phyloP scores from a whole-genome alignment of 2,113 vertebrate species.

The Trematocara marginatum region DNA sequence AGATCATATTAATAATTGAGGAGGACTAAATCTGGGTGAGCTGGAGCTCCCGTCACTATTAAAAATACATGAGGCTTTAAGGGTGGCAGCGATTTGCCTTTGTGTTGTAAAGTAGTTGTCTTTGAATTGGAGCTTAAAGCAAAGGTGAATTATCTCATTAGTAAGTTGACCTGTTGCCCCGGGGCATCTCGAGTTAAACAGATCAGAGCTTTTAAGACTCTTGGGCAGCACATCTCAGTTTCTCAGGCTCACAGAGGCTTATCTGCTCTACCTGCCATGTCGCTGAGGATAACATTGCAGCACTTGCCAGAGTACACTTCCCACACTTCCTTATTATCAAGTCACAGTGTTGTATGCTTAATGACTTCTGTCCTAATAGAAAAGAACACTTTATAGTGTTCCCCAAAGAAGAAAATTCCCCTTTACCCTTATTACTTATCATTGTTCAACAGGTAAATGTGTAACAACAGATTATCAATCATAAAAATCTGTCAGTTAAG shows the following conservation, averaged over 20 bases:
- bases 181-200: conserved; percentile 27
- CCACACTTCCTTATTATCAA: not conserved
- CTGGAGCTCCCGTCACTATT: not conserved
- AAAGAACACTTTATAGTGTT: not conserved
- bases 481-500: not conserved
- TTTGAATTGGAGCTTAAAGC: conserved; percentile 14
- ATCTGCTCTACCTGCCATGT: conserved; percentile 6
- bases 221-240: conserved; percentile 13
- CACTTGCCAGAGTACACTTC: not conserved
- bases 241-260: conserved; percentile 5
- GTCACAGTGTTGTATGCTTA: not conserved
- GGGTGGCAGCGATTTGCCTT: not conserved
- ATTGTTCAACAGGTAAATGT: not conserved
- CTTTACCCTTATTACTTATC: not conserved
- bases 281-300: not conserved
- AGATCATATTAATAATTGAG: conserved; percentile 44
- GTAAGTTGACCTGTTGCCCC: conserved; percentile 14
- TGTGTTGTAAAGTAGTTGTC: not conserved
- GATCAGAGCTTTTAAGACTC: conserved; percentile 31
- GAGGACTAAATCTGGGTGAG: conserved; percentile 13
- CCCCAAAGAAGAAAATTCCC: not conserved
- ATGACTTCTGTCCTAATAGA: not conserved
- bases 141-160: conserved; percentile 38
- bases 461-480: not conserved
- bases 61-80: conserved; percentile 28